Percentiles rank a stretch among this genome's conserved stretches.
Evolutionary conservation across 2,888 invertebrate genomes (phyloP).

Genomic region (Halocaridina rubra): DNA sequence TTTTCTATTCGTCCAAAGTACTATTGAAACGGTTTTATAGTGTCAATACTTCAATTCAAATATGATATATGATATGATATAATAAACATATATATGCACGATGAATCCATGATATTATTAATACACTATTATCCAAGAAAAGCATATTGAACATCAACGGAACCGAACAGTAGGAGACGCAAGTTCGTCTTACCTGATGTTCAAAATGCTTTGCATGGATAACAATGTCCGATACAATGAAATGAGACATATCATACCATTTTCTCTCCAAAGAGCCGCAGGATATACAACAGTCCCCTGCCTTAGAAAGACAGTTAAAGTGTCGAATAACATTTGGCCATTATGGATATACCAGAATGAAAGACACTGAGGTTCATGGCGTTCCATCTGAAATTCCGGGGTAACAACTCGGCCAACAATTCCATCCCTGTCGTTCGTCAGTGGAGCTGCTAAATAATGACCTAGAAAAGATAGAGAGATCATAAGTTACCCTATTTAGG

Average conservation of each 20-base stretch:
- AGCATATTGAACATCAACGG: too few relatives aligned
- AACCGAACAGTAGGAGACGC: too few relatives aligned
- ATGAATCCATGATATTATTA: too few relatives aligned
- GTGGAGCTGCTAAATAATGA: conserved; percentile 15
- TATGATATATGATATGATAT: too few relatives aligned
- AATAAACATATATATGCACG: too few relatives aligned
- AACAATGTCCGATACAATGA: too few relatives aligned
- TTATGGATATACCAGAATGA: conserved; percentile 36
- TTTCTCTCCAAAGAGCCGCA: conserved; percentile 18
- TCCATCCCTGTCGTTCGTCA: neutral
- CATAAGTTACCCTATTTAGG: neutral
- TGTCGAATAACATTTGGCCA: conserved; percentile 9
- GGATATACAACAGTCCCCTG: neutral
- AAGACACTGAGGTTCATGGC: conserved; percentile 14
- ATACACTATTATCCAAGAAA: too few relatives aligned
- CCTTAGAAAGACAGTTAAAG: conserved; percentile 2
- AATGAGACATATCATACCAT: too few relatives aligned
- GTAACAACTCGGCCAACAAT: conserved; percentile 20
- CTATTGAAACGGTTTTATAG: too few relatives aligned
- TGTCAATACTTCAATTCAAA: too few relatives aligned
- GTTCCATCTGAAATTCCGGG: conserved; percentile 4
- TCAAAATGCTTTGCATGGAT: too few relatives aligned
- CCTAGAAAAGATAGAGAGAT: neutral
- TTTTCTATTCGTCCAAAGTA: neutral
- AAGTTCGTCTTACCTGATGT: too few relatives aligned